Conservation (phyloP, 2,888 invertebrate genomes). For the Alviniconcha strummeri region DNA sequence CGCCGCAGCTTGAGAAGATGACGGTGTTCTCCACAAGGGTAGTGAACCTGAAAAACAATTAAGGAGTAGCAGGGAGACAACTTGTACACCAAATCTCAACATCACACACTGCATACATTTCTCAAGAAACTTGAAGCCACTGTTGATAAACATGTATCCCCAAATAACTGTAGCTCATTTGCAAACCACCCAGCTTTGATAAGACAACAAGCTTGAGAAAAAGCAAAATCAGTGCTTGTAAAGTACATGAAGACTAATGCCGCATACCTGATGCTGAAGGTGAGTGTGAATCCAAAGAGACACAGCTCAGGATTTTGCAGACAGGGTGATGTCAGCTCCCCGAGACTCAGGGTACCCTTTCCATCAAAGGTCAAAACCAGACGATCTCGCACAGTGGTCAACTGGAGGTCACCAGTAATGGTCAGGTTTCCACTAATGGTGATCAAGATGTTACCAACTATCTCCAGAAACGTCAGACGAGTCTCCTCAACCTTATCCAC, state of each 20-base stretch:
- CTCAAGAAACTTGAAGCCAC: too few species aligned
- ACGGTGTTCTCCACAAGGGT: slow-evolving; percentile 44
- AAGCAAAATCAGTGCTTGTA: too few species aligned
- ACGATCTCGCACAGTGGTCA: slow-evolving; percentile 32
- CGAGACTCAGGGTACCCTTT: slow-evolving; percentile 28
- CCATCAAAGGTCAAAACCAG: slow-evolving; percentile 30
- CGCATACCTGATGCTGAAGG: slow-evolving; percentile 33
- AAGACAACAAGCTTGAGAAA: too few species aligned
- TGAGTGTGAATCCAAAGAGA: slow-evolving; percentile 44
- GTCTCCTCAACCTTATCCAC: slow-evolving; percentile 38
- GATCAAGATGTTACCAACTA: slow-evolving; percentile 31
- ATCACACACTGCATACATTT: too few species aligned
- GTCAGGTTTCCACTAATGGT: slow-evolving; percentile 37
- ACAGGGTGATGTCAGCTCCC: slow-evolving; percentile 37
- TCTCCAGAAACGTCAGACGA: slow-evolving; percentile 31
- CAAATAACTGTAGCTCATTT: too few species aligned
- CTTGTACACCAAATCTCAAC: too few species aligned
- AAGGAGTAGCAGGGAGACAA: too few species aligned
- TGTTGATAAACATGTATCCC: too few species aligned
- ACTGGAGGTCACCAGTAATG: slow-evolving; percentile 28
- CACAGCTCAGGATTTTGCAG: slow-evolving; percentile 48
- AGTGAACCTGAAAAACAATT: slow-evolving; percentile 32
- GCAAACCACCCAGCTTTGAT: too few species aligned
- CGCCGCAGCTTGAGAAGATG: slow-evolving; percentile 47
- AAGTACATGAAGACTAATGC: too few species aligned